These are phyloP conservation scores for Athene cunicularia DNA, from an alignment of 2,113 vertebrate species.

Conservation along the genomic window DNA sequence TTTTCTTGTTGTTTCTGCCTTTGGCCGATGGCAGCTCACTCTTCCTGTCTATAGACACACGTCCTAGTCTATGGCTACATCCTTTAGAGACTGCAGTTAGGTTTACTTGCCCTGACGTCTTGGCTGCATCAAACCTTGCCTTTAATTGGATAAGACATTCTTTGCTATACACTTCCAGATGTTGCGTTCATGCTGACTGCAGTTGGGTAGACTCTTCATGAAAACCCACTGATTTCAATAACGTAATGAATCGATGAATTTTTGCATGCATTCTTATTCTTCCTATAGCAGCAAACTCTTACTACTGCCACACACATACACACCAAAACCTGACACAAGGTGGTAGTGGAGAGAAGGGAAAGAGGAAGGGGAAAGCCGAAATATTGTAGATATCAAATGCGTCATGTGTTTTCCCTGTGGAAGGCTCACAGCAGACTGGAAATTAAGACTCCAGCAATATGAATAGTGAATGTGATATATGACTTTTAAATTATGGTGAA, in stretches of 20 bases:
- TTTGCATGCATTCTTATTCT: neutral
- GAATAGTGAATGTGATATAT: neutral
- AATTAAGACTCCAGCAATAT: neutral
- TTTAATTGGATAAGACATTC: neutral
- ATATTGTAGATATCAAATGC: neutral
- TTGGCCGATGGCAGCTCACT: neutral
- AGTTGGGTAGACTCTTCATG: neutral
- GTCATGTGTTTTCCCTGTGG: neutral
- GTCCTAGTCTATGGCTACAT: neutral
- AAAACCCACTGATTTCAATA: neutral
- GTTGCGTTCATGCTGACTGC: neutral
- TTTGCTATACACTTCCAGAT: neutral
- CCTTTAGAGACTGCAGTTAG: neutral
- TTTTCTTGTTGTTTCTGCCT: neutral
- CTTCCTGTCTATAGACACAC: neutral
- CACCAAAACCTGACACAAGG: conserved; percentile 22
- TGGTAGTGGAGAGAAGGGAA: conserved; percentile 38
- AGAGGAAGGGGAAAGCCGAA: neutral
- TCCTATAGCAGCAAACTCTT: neutral
- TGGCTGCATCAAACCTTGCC: neutral
- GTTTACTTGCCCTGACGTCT: neutral
- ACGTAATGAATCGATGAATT: neutral
- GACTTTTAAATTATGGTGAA: neutral
- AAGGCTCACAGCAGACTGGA: neutral
- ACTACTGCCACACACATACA: neutral